Percentiles rank a stretch among this genome's conserved stretches.
These are phyloP conservation scores for Micrastur ruficollis DNA, from an alignment of 2,797 vertebrate species.

Conservation along the genomic window DNA sequence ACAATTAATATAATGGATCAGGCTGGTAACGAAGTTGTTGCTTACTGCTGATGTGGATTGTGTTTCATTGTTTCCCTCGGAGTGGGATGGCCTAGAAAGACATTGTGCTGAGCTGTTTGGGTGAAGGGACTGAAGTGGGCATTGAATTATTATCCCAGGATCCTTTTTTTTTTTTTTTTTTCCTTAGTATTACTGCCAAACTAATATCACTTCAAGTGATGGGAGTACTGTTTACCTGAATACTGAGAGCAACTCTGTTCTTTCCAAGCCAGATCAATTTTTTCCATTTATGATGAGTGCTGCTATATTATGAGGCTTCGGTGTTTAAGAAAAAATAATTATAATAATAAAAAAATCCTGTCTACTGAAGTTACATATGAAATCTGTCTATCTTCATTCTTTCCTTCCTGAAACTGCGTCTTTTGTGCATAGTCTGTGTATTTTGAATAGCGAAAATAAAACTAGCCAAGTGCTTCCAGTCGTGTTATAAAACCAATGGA, in stretches of 20 bases:
- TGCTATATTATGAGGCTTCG: not conserved
- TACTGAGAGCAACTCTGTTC: not conserved
- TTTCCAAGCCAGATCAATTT: not conserved
- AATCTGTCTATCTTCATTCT: not conserved
- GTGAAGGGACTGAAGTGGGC: not conserved
- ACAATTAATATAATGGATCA: not conserved
- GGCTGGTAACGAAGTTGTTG: not conserved
- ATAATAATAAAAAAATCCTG: not conserved
- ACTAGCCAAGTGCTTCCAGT: not conserved
- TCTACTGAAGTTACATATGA: rapidly evolving
- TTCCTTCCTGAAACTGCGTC: not conserved
- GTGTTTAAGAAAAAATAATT: not conserved
- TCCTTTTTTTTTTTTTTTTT: not conserved
- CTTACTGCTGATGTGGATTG: not conserved
- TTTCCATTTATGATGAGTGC: not conserved
- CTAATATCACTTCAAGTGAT: not conserved
- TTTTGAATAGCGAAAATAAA: not conserved
- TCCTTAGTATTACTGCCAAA: not conserved
- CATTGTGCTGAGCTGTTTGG: not conserved
- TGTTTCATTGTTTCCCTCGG: not conserved
- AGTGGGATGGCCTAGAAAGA: not conserved
- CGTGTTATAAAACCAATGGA: not conserved
- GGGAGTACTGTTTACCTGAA: not conserved
- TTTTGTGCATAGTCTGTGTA: not conserved
- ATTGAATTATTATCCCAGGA: not conserved